Percentiles rank a stretch among this genome's conserved stretches.
Conservation (phyloP, 2,888 invertebrate genomes). For the Liposcelis brunnea region DNA sequence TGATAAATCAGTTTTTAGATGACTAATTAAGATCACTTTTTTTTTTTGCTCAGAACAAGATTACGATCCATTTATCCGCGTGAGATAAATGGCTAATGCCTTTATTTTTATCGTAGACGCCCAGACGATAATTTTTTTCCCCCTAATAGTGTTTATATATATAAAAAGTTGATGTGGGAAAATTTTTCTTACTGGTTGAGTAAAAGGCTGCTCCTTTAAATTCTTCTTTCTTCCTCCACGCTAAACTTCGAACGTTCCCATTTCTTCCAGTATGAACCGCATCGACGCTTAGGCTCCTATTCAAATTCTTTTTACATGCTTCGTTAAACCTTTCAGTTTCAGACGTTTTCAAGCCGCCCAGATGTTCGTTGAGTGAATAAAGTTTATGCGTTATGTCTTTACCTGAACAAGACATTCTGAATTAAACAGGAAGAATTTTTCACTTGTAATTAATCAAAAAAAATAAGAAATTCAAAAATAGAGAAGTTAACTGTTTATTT, state of each 20-base stretch:
- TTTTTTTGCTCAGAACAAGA: not conserved
- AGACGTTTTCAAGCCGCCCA: slow-evolving; percentile 30
- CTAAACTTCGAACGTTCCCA: slow-evolving; percentile 39
- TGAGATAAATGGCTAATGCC: slow-evolving; percentile 10
- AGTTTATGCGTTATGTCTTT: slow-evolving; percentile 74
- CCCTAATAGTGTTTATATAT: not conserved
- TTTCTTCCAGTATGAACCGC: slow-evolving; percentile 62
- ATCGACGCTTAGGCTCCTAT: slow-evolving; percentile 55
- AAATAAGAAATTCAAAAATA: not conserved
- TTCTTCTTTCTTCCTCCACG: slow-evolving; percentile 24
- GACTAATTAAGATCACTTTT: too few relatives aligned
- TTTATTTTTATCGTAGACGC: slow-evolving; percentile 1
- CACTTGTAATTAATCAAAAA: too few relatives aligned
- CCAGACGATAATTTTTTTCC: slow-evolving; percentile 8
- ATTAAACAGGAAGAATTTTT: not conserved
- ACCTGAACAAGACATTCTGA: slow-evolving; percentile 26
- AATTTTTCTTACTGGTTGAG: not conserved
- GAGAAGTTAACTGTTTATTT: not conserved
- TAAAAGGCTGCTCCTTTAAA: not conserved
- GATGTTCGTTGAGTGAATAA: slow-evolving; percentile 62
- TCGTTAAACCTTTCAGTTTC: slow-evolving; percentile 26
- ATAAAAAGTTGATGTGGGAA: not conserved
- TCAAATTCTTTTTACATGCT: slow-evolving; percentile 23
- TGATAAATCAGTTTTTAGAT: slow-evolving; percentile 10
- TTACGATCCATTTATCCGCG: not conserved